Evolutionary conservation across 2,888 invertebrate genomes (phyloP).

Genomic region (Calameuta idolon): DNA sequence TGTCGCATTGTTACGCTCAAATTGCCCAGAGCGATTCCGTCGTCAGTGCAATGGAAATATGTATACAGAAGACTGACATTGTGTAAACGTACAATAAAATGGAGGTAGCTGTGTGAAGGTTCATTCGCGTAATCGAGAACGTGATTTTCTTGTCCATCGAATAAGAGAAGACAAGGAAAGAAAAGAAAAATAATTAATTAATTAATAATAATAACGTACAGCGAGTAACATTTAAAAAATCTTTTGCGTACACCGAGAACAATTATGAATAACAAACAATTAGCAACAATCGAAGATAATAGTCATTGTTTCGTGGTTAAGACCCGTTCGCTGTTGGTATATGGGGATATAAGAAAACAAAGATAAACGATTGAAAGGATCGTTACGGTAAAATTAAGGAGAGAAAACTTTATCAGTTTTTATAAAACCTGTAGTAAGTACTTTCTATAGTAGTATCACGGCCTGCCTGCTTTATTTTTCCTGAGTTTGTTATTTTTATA

Average conservation of each 20-base stretch:
- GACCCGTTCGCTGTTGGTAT: not conserved
- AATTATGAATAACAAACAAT: not conserved
- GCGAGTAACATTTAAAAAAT: not conserved
- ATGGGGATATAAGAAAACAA: too few relatives aligned
- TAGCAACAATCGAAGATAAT: not conserved
- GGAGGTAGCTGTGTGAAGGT: conserved; percentile 61
- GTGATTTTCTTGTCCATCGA: too few relatives aligned
- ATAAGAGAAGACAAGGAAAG: too few relatives aligned
- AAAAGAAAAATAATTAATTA: not conserved
- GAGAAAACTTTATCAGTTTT: conserved; percentile 4
- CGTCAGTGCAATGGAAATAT: conserved; percentile 19
- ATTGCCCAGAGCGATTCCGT: not conserved
- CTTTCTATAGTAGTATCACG: conserved; percentile 63
- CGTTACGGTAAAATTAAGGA: conserved; percentile 6
- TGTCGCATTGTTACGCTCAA: not conserved
- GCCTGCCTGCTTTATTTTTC: conserved; percentile 67
- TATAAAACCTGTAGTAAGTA: conserved; percentile 33
- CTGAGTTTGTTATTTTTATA: conserved; percentile 62
- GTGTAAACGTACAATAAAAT: conserved; percentile 39
- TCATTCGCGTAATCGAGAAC: not conserved
- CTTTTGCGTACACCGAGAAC: not conserved
- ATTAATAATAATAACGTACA: not conserved
- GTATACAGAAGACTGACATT: conserved; percentile 57
- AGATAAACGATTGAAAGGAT: not conserved
- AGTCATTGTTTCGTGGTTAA: not conserved